These are phyloP conservation scores for Pitangus sulphuratus DNA, from an alignment of 2,797 vertebrate species.

Conservation along the genomic window DNA sequence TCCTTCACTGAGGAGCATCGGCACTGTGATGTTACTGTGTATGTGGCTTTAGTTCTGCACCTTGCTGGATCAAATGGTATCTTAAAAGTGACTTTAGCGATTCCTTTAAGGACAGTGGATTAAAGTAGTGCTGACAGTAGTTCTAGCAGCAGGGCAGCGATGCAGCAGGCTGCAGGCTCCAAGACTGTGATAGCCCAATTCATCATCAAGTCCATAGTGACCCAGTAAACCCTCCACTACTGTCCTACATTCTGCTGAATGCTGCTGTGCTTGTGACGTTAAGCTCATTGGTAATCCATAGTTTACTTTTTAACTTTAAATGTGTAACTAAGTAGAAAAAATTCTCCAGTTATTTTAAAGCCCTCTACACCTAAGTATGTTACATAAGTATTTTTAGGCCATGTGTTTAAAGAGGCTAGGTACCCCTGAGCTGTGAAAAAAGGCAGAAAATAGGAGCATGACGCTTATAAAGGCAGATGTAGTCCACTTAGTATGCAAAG, in stretches of 20 bases:
- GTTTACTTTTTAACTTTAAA: not conserved
- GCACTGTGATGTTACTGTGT: accelerated
- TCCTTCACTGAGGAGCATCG: accelerated
- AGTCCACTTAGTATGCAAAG: not conserved
- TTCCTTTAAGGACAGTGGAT: not conserved
- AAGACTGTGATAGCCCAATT: not conserved
- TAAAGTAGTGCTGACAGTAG: not conserved
- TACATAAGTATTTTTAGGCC: not conserved
- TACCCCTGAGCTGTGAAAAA: not conserved
- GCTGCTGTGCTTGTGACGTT: not conserved
- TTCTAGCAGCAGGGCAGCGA: not conserved
- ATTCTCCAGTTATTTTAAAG: not conserved
- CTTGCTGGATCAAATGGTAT: not conserved
- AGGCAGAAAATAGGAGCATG: not conserved
- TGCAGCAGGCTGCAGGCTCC: not conserved
- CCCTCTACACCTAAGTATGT: not conserved
- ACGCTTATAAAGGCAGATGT: not conserved
- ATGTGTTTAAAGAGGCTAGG: not conserved
- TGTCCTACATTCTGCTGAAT: not conserved
- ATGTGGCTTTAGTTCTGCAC: not conserved
- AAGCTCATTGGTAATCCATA: not conserved
- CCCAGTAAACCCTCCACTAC: not conserved
- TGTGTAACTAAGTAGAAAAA: not conserved
- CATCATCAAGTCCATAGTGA: not conserved
- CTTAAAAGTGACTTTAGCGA: accelerated